A percentile compares a stretch with the other conserved stretches of the same genome.
Conservation (phyloP, 1,140 invertebrate genomes). For the Macrotrachela quadricornifera region DNA sequence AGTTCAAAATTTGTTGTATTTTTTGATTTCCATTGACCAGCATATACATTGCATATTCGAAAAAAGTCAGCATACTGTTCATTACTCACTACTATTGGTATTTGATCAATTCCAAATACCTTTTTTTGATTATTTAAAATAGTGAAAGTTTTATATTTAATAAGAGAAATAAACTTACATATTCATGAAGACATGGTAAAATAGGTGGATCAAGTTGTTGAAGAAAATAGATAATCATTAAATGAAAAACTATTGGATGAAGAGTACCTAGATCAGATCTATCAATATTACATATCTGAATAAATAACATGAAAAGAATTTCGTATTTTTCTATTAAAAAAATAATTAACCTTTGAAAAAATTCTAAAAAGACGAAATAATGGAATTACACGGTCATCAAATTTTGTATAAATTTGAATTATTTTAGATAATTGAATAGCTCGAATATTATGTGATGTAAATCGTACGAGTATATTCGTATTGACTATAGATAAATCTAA, state of each 20-base stretch:
- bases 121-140: background rate
- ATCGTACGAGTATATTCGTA: too few species aligned
- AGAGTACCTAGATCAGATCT: slow-evolving; percentile 21
- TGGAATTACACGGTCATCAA: too few species aligned
- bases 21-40: slow-evolving; percentile 4
- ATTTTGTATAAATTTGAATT: too few species aligned
- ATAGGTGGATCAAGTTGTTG: slow-evolving; percentile 21
- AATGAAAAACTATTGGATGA: slow-evolving; percentile 18
- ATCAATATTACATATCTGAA: slow-evolving; percentile 23
- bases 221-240: slow-evolving; percentile 27
- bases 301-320: too few species aligned
- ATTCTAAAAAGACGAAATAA: too few species aligned
- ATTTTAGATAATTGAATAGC: too few species aligned
- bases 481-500: too few species aligned
- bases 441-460: too few species aligned
- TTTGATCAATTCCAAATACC: background rate
- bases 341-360: too few species aligned
- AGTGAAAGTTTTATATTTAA: too few species aligned
- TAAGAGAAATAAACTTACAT: background rate
- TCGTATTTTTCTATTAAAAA: too few species aligned
- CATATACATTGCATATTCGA: slow-evolving; percentile 10
- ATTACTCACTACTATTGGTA: background rate
- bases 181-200: slow-evolving; percentile 20
- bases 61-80: background rate
- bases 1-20: too few species aligned